phyloP scores from a whole-genome alignment of 1,140 invertebrate genomes.

The Ostrea denselamellosa region DNA sequence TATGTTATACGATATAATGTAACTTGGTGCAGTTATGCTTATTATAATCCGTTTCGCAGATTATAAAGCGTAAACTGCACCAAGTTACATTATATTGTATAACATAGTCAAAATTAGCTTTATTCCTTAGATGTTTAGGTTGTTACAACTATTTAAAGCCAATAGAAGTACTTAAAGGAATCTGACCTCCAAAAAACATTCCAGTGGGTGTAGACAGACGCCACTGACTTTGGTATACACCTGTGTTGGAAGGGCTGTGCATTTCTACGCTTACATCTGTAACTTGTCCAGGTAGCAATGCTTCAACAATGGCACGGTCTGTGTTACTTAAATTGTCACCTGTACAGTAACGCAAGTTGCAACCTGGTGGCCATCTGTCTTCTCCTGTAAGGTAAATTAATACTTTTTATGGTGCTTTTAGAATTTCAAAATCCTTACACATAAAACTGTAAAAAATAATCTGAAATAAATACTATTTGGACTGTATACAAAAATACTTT shows the following conservation, averaged over 20 bases:
- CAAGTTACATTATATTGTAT: no score
- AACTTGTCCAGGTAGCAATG: slow-evolving; percentile 84
- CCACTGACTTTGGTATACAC: slow-evolving; percentile 91
- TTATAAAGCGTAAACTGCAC: no score
- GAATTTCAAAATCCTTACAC: neutral
- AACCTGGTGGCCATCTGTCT: slow-evolving; percentile 88
- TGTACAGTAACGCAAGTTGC: slow-evolving; percentile 84
- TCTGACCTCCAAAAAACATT: slow-evolving; percentile 89
- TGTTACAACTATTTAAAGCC: no score
- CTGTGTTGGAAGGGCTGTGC: slow-evolving; percentile 84
- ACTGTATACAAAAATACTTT: no score
- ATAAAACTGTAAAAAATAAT: neutral
- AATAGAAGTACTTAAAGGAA: neutral
- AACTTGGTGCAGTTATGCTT: no score
- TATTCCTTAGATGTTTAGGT: no score
- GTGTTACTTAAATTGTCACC: slow-evolving; percentile 83
- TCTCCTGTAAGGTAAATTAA: slow-evolving; percentile 74
- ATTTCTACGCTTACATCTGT: slow-evolving; percentile 85
- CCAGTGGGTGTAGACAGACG: slow-evolving; percentile 88
- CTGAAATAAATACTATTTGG: no score
- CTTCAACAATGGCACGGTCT: slow-evolving; percentile 82
- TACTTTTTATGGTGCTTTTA: neutral
- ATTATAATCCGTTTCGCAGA: no score
- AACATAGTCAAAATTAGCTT: no score
- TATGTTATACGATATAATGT: no score